Evolutionary conservation across 2,888 invertebrate species (phyloP), one percentile per base, ranked within the genome.

Genomic region (Xylota segnis): DNA sequence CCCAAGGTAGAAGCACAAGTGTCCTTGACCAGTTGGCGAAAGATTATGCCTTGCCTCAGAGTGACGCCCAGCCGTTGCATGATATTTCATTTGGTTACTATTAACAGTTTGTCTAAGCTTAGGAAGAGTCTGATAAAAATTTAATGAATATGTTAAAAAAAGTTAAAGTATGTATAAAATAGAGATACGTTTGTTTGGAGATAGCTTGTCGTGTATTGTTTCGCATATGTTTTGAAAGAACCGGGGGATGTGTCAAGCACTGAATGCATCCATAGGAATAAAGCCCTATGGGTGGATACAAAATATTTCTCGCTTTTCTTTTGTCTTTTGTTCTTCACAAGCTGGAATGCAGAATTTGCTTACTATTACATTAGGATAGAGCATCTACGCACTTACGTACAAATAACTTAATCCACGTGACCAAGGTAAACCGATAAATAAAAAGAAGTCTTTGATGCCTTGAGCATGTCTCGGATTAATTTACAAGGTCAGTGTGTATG

Each of bases 31-130:
- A 97, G 90, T 94, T 97, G 65, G 95, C 96, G 63, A 95, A 96
- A 90, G 97, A 97, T 89, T 97, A 96, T 90, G 95, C 96, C 10
- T 92, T 97, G 59, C 97, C 97, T 0, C 94, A 94, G 88, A 95
- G 95, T 29, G 93, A 95, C 7, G 94, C 96, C 0, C 93, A 94
- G 43, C 94, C 96, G 0, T 93, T 96, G 43, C 96, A 97, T 90
- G 97, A 97, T 90, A 96, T 97, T 91, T 95, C 96, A 81, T 97
- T 97, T 90, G 96, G 97, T 89, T 95, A 96, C 91, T 96, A 95
- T 92, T 96, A 95, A 93, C 76, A 89, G 29, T 65, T 40, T 45
- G 47, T 68, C 52, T 68, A 40, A 63, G 56, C 34, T 27, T 54
- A 77, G 47, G 43, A 81, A 77, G 70, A 84, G 76, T 78, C 84